Evolutionary conservation across 2,888 invertebrate species (phyloP).

Genomic region (Lamellibrachia satsuma): DNA sequence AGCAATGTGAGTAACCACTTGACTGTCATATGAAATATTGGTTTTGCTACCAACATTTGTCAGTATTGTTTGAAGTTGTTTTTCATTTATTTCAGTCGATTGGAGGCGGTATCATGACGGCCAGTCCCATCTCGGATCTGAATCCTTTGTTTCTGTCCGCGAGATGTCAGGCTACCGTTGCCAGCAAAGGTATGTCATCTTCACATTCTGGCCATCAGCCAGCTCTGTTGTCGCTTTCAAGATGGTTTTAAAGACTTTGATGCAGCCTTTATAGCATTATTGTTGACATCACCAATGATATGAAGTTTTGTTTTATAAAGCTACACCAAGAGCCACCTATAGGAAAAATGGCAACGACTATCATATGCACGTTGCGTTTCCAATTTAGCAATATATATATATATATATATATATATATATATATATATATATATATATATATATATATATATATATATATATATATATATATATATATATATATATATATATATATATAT

Average conservation of each 20-base stretch:
- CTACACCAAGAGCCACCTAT: too few relatives aligned
- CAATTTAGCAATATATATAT: background rate
- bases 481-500: too few relatives aligned
- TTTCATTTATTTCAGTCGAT: constrained; percentile 71
- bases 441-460: too few relatives aligned
- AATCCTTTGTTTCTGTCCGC: constrained; percentile 90
- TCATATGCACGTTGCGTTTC: too few relatives aligned
- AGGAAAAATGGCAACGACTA: too few relatives aligned
- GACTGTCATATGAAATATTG: background rate
- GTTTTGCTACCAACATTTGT: background rate
- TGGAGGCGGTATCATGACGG: constrained; percentile 93
- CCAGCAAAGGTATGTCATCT: constrained; percentile 48
- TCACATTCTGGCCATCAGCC: background rate
- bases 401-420: background rate
- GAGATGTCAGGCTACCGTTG: constrained; percentile 51
- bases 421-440: too few relatives aligned
- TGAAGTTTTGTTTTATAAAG: too few relatives aligned
- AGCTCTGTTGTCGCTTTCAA: background rate
- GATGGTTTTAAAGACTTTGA: too few relatives aligned
- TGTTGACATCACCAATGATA: too few relatives aligned
- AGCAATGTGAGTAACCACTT: too few relatives aligned
- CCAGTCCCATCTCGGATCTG: constrained; percentile 95
- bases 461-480: too few relatives aligned
- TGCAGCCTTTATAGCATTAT: too few relatives aligned
- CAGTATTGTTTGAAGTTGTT: background rate